Percentiles rank a stretch among this genome's conserved stretches.
Conservation (phyloP, 2,113 vertebrate genomes). For the Elephas maximus region DNA sequence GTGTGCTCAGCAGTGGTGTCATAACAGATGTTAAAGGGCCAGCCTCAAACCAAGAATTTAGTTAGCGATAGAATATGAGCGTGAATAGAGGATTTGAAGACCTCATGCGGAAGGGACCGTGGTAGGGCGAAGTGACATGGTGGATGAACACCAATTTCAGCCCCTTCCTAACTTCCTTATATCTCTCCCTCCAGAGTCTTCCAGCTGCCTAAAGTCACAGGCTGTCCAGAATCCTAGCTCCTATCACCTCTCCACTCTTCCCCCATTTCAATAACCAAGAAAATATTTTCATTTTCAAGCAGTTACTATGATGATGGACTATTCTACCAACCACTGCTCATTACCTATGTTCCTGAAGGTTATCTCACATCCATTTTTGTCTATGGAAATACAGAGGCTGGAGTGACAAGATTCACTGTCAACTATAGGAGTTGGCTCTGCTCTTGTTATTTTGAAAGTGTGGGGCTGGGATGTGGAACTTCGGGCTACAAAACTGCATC, state of each 20-base stretch:
- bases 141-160: background rate
- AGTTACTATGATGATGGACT: background rate
- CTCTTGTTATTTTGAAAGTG: background rate
- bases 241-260: background rate
- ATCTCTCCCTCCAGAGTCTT: background rate
- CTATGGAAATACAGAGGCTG: background rate
- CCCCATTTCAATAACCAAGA: background rate
- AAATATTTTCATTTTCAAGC: background rate
- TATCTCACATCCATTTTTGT: background rate
- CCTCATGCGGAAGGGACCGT: background rate
- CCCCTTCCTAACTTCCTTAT: background rate
- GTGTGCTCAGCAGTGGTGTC: background rate
- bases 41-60: background rate
- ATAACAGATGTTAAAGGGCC: conserved; percentile 30
- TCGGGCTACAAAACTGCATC: background rate
- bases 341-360: background rate
- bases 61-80: background rate
- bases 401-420: background rate
- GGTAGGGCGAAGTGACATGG: background rate
- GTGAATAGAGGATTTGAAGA: background rate
- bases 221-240: background rate
- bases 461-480: background rate
- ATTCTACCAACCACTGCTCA: background rate
- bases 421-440: background rate
- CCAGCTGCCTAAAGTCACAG: background rate